Conservation (phyloP, 1,140 invertebrate species). For the Brachionus paranguensis region DNA sequence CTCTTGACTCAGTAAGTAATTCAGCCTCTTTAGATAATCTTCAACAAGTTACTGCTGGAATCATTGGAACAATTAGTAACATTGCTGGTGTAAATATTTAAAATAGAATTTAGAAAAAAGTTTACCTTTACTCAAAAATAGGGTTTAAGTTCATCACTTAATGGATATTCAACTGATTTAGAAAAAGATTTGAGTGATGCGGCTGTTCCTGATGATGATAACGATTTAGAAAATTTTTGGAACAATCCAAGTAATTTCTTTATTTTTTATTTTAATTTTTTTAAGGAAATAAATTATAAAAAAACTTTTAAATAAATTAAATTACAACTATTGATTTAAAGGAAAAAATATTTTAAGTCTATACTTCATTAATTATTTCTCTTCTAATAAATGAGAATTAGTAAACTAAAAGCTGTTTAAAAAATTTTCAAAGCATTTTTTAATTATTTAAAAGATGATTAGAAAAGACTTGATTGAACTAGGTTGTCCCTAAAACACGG, state of each 20-base stretch:
- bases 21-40: conserved; percentile 3
- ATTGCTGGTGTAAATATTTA: not conserved
- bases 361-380: too few relatives aligned
- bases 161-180: conserved; percentile 3
- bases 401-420: too few relatives aligned
- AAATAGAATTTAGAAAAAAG: not conserved
- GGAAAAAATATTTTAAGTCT: too few relatives aligned
- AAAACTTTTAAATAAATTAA: too few relatives aligned
- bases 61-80: not conserved
- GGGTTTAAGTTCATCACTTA: conserved; percentile 14
- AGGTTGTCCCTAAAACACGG: too few relatives aligned
- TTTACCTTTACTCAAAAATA: not conserved
- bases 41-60: not conserved
- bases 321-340: too few relatives aligned
- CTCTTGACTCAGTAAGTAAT: not conserved
- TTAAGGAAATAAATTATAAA: too few relatives aligned
- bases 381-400: too few relatives aligned
- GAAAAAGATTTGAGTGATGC: conserved; percentile 9
- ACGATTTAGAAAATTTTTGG: conserved; percentile 20
- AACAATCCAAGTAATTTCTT: not conserved
- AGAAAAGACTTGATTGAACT: too few relatives aligned
- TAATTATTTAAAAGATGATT: too few relatives aligned
- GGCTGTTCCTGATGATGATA: not conserved
- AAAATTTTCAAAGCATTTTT: too few relatives aligned
- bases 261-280: not conserved